A percentile compares a stretch with the other conserved stretches of the same genome.
Conservation (phyloP, 2,113 vertebrate genomes). For the Hepsetus odoe region DNA sequence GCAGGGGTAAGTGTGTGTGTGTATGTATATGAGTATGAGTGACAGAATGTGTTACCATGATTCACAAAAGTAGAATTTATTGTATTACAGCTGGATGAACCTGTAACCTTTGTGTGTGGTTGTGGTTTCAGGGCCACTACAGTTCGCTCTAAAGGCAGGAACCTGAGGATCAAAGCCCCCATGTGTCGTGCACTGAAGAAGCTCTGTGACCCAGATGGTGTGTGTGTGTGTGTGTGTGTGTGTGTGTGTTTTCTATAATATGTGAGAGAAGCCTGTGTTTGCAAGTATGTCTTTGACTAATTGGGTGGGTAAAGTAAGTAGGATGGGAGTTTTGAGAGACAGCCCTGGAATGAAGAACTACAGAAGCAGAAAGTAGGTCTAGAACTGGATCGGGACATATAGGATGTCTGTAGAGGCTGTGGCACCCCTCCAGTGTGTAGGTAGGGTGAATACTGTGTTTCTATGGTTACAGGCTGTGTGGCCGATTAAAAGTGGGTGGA, state of each 20-base stretch:
- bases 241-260: not conserved
- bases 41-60: not conserved
- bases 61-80: not conserved
- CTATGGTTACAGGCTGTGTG: constrained; percentile 65
- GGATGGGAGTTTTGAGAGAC: not conserved
- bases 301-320: not conserved
- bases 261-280: too few species aligned
- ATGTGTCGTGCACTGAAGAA: constrained; percentile 98
- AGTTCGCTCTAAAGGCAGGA: constrained; percentile 95
- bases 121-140: constrained; percentile 86
- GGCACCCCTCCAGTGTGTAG: constrained; percentile 56
- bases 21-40: not conserved
- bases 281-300: not conserved
- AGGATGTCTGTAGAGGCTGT: not conserved
- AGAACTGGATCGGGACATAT: not conserved
- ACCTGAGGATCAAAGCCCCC: constrained; percentile 94
- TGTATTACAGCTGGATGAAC: not conserved
- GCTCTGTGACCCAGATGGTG: constrained; percentile 96
- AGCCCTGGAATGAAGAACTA: not conserved
- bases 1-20: constrained; percentile 82
- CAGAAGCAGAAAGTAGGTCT: not conserved
- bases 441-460: constrained; percentile 55
- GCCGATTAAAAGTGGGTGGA: constrained; percentile 52
- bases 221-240: constrained; percentile 52
- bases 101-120: not conserved